Base-by-base conservation (phyloP, 2,113 vertebrate species). In the Corythoichthys haematopterus region DNA sequence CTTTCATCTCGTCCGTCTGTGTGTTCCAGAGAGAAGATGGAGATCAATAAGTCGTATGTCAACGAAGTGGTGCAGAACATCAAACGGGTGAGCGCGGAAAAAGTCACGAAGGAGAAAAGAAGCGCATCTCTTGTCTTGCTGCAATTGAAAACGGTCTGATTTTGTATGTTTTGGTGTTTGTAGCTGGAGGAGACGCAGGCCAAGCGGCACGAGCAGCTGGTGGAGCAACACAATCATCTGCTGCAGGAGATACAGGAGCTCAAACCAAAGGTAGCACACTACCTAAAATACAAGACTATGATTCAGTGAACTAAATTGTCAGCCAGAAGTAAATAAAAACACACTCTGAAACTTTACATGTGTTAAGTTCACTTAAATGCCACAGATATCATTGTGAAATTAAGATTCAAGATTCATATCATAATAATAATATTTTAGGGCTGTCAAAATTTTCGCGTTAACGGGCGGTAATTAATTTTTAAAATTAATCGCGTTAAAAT, bases 61-160 rank as follows among this genome's bases (percentile, higher is more conserved):
- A 96, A 97, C 83, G 96, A 99, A 87, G 97, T 99, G 63, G 97
- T 99, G 50, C 96, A 99, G 79, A 96, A 95, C 85, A 97, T 99
- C 78, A 98, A 98, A 78, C 91, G 96, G 93, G 97, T 99, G 92
- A 38, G 53, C 45, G 6, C 38, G 15, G 43, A 7, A 28, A 13
- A 2, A 63, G 40, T 8, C 40, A 8, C 1, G 6, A 8, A 43
- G 40, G 40, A 28, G 60, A n/a, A 11, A 62, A 46, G 9, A 7
- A 0, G 59, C 5, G 3, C 50, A 9, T 53, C 46, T 60, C 9
- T 9, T 3, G 33, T 48, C 43, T 68, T 16, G 33, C 40, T 47
- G 50, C 7, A 13, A 3, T 40, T 13, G 51, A 11, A 62, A 68
- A 59, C 9, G 10, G 47, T 64, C 10, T 28, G n/a, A 9, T 51